Evolutionary conservation across 1,140 invertebrate genomes (phyloP).

Genomic region (Drosophila ogumai): DNA sequence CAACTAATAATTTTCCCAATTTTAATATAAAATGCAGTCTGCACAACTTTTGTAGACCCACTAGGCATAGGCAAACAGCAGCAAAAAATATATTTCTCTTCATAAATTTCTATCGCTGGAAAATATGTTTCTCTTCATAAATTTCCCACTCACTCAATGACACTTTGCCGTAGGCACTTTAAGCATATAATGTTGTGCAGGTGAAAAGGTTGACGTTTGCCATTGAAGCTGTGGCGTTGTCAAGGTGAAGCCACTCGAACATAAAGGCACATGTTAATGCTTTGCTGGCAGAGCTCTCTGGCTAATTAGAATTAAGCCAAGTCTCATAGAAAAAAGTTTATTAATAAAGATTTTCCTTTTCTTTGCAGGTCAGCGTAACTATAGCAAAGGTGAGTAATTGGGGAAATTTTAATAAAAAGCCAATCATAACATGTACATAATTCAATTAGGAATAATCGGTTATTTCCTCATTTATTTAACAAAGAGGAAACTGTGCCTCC

Average conservation of each 20-base stretch:
- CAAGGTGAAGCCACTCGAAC: constrained; percentile 51
- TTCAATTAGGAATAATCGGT: not conserved
- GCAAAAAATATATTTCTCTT: constrained; percentile 34
- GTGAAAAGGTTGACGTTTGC: constrained; percentile 50
- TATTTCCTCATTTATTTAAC: not conserved
- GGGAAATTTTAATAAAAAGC: not conserved
- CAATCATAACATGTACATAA: not conserved
- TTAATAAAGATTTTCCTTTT: constrained; percentile 45
- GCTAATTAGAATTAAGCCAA: constrained; percentile 28
- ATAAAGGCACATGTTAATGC: constrained; percentile 5
- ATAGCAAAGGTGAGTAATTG: constrained; percentile 63
- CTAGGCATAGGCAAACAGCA: constrained; percentile 2
- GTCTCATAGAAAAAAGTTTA: constrained; percentile 21
- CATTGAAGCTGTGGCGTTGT: constrained; percentile 51
- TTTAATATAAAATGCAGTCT: not conserved
- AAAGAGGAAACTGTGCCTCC: not conserved
- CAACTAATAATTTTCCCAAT: not conserved
- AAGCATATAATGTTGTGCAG: constrained; percentile 34
- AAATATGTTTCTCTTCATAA: constrained; percentile 55
- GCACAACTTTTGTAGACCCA: no score
- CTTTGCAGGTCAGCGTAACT: constrained; percentile 61
- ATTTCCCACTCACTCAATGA: constrained; percentile 33
- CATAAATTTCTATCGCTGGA: constrained; percentile 17
- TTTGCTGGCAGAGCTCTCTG: constrained; percentile 1
- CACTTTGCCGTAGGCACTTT: constrained; percentile 55